phyloP scores from a whole-genome alignment of 2,797 vertebrate genomes.

The Gobionotothen gibberifrons region DNA sequence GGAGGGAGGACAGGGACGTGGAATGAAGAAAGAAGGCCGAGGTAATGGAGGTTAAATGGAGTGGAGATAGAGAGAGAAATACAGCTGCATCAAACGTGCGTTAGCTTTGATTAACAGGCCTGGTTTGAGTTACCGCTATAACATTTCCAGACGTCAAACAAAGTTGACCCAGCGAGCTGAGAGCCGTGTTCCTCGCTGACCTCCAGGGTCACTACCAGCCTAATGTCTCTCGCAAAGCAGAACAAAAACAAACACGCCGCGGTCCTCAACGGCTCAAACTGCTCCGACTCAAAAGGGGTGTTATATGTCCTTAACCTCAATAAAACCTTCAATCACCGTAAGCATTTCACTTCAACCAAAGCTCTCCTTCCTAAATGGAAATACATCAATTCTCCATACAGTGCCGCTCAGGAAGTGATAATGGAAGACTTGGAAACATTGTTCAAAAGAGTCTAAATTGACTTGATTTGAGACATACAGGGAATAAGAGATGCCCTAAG shows the following conservation, averaged over 20 bases:
- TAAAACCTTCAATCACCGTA: slow-evolving; percentile 55
- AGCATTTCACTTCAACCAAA: slow-evolving; percentile 30
- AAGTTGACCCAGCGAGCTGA: slow-evolving; percentile 71
- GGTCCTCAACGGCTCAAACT: slow-evolving; percentile 33
- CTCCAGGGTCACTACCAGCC: slow-evolving; percentile 63
- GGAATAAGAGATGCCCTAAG: slow-evolving; percentile 50
- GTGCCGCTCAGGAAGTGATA: slow-evolving; percentile 16
- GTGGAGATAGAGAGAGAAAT: slow-evolving; percentile 71
- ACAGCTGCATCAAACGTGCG: slow-evolving; percentile 72
- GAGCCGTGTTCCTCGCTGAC: slow-evolving; percentile 73
- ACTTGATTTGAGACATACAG: slow-evolving; percentile 36
- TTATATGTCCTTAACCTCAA: slow-evolving; percentile 50
- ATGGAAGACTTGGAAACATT: neutral
- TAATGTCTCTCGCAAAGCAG: slow-evolving; percentile 75
- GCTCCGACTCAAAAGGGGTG: slow-evolving; percentile 46
- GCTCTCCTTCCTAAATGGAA: slow-evolving; percentile 9
- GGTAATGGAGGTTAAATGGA: slow-evolving; percentile 78
- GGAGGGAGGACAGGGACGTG: slow-evolving; percentile 58
- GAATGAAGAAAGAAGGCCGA: slow-evolving; percentile 71
- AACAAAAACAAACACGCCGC: slow-evolving; percentile 77
- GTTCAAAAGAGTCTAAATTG: slow-evolving; percentile 51
- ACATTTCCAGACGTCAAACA: slow-evolving; percentile 81
- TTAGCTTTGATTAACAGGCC: slow-evolving; percentile 74
- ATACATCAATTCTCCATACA: slow-evolving; percentile 8
- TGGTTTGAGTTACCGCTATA: slow-evolving; percentile 76